These are phyloP conservation scores for Papilio elwesi DNA, from an alignment of 2,888 invertebrate species.

Conservation along the genomic window DNA sequence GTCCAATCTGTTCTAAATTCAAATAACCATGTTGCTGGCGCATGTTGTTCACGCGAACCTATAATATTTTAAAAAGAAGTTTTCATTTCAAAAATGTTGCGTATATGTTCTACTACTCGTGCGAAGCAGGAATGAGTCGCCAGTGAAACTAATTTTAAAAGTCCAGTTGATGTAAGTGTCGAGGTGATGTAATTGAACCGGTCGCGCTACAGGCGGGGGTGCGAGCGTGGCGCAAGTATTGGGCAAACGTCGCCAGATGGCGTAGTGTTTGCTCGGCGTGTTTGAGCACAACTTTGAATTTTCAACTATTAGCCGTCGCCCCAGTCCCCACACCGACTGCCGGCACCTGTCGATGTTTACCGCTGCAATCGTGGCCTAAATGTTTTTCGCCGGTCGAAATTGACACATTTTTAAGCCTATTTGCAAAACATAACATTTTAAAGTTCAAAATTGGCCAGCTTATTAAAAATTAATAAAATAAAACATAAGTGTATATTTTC, in stretches of 20 bases:
- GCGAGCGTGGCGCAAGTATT: slow-evolving; percentile 57
- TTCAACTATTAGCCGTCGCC: slow-evolving; percentile 72
- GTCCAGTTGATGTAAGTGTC: neutral
- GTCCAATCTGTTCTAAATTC: too few relatives aligned
- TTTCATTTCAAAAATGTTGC: too few relatives aligned
- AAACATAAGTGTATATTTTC: too few relatives aligned
- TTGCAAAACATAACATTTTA: neutral
- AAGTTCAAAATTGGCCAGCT: neutral
- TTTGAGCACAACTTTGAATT: slow-evolving; percentile 81
- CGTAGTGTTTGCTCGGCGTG: slow-evolving; percentile 78
- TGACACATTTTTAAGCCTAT: slow-evolving; percentile 2
- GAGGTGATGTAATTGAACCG: slow-evolving; percentile 49
- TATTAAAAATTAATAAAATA: too few relatives aligned
- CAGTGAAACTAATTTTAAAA: too few relatives aligned
- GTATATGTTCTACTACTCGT: too few relatives aligned
- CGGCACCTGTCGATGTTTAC: slow-evolving; percentile 76
- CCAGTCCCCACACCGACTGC: slow-evolving; percentile 49
- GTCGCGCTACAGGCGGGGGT: slow-evolving; percentile 51
- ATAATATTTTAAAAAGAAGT: too few relatives aligned
- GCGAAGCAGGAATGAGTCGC: too few relatives aligned
- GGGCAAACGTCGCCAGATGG: slow-evolving; percentile 77
- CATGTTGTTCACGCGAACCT: too few relatives aligned
- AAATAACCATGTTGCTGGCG: too few relatives aligned
- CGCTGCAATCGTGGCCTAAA: slow-evolving; percentile 46
- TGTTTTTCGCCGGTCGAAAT: slow-evolving; percentile 1